phyloP scores from a whole-genome alignment of 2,113 vertebrate species.

The Kobus ellipsiprymnus region DNA sequence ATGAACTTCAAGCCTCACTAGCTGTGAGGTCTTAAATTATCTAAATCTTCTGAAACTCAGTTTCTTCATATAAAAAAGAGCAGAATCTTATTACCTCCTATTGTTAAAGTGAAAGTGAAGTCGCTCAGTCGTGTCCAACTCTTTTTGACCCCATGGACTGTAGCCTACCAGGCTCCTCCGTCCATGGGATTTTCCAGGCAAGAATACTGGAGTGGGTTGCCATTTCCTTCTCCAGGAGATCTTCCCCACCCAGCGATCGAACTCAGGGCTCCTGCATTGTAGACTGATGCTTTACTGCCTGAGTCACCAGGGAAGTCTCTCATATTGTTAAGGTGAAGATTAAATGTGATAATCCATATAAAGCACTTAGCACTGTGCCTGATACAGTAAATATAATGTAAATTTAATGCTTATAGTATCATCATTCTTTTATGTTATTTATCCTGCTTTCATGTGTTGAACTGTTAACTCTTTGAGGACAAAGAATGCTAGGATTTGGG shows the following conservation, averaged over 20 bases:
- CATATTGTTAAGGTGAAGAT: not conserved
- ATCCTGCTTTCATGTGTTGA: not conserved
- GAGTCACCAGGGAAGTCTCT: not conserved
- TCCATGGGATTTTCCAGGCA: too few species aligned
- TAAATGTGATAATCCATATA: not conserved
- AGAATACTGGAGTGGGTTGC: too few species aligned
- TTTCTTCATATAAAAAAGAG: constrained; percentile 2
- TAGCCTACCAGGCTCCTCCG: too few species aligned
- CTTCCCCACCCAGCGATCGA: too few species aligned
- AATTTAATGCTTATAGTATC: not conserved
- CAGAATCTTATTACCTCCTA: not conserved
- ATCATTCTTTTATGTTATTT: not conserved
- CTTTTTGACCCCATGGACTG: too few species aligned
- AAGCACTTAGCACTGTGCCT: not conserved
- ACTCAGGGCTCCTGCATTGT: too few species aligned
- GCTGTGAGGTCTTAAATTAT: not conserved
- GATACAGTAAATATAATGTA: not conserved
- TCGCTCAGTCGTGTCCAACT: too few species aligned
- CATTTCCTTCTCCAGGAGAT: too few species aligned
- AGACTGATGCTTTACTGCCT: too few species aligned
- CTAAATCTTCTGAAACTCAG: not conserved
- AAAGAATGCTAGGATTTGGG: not conserved
- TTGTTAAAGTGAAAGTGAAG: not conserved
- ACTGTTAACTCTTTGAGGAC: not conserved
- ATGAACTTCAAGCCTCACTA: not conserved